phyloP scores from a whole-genome alignment of 2,797 vertebrate species.

The Sebastes minor region DNA sequence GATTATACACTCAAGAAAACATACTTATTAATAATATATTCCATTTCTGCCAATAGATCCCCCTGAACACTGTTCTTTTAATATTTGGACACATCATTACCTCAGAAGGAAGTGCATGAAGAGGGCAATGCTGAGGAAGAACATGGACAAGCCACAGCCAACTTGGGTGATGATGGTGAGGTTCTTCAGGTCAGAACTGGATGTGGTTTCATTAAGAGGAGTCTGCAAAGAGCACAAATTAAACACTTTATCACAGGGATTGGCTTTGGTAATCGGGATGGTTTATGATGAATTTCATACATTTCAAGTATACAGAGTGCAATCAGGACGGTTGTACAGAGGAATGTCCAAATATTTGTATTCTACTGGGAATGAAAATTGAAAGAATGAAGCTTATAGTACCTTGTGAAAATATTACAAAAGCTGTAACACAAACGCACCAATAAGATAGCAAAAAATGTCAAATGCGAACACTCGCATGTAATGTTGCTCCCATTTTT shows the following conservation, averaged over 20 bases:
- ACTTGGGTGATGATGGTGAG: slow-evolving; percentile 76
- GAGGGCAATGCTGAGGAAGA: slow-evolving; percentile 71
- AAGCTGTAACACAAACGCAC: slow-evolving; percentile 40
- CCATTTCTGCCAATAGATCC: no score
- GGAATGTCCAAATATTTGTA: not conserved
- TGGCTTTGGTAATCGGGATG: not conserved
- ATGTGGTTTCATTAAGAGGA: slow-evolving; percentile 39
- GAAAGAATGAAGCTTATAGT: not conserved
- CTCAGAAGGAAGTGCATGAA: slow-evolving; percentile 77
- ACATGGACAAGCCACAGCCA: slow-evolving; percentile 79
- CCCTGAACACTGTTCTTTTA: not conserved
- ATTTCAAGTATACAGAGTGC: not conserved
- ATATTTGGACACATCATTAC: slow-evolving; percentile 38
- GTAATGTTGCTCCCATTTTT: accelerated
- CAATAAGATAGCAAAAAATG: slow-evolving; percentile 81
- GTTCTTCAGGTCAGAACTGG: slow-evolving; percentile 43
- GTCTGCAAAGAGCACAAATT: slow-evolving; percentile 38
- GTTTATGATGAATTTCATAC: not conserved
- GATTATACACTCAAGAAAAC: no score
- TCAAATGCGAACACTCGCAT: slow-evolving; percentile 77
- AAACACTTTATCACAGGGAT: not conserved
- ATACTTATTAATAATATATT: no score
- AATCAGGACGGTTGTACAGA: not conserved
- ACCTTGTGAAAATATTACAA: not conserved
- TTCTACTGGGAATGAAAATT: not conserved